Conservation (phyloP, 2,797 vertebrate genomes). For the Loris lydekkerianus region DNA sequence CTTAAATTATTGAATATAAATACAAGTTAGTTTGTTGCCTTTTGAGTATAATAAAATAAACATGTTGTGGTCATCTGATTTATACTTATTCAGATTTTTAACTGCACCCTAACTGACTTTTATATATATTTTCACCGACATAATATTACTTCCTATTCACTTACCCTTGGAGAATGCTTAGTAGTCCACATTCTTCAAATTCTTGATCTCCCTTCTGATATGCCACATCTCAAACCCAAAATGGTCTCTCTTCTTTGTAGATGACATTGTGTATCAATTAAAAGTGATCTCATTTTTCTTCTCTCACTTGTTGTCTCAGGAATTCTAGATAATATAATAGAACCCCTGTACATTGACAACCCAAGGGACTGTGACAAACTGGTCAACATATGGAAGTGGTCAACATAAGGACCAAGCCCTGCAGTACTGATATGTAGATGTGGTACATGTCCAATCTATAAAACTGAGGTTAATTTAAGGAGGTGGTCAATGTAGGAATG, state of each 20-base stretch:
- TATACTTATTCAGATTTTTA: not conserved
- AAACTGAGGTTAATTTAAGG: too few relatives aligned
- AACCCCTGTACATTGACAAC: too few relatives aligned
- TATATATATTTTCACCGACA: not conserved
- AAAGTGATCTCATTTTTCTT: not conserved
- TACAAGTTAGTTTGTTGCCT: not conserved
- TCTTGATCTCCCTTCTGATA: not conserved
- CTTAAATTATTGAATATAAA: slow-evolving; percentile 19
- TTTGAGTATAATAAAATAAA: slow-evolving; percentile 16
- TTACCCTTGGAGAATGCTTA: not conserved
- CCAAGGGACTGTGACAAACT: too few relatives aligned
- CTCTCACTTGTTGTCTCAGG: not conserved
- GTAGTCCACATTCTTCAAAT: not conserved
- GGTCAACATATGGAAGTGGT: too few relatives aligned
- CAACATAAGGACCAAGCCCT: too few relatives aligned
- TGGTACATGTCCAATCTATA: too few relatives aligned
- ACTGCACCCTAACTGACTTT: not conserved
- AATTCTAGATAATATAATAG: not conserved
- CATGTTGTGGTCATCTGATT: not conserved
- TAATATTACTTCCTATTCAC: not conserved
- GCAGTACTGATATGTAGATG: too few relatives aligned
- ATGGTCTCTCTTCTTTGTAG: not conserved
- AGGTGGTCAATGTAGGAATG: too few relatives aligned
- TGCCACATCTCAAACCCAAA: not conserved
- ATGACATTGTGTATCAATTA: not conserved